Conservation (phyloP, 2,888 invertebrate genomes). For the Serripes groenlandicus region DNA sequence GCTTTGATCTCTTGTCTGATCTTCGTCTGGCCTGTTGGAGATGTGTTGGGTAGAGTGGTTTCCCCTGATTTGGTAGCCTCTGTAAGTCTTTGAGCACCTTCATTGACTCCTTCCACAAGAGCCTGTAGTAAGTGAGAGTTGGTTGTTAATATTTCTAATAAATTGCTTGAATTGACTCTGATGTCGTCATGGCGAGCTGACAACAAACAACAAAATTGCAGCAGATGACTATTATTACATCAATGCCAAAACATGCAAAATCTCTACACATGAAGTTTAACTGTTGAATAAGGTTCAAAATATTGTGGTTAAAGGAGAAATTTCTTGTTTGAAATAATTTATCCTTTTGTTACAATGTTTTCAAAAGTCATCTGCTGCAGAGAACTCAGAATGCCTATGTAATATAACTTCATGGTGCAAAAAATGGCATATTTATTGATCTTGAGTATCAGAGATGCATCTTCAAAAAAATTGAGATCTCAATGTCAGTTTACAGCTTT, state of each 20-base stretch:
- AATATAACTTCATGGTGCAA: too few relatives aligned
- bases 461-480: too few relatives aligned
- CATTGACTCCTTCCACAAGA: slow-evolving; percentile 73
- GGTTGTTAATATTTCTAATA: neutral
- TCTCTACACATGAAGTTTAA: neutral
- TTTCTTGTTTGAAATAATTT: neutral
- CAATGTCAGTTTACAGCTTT: too few relatives aligned
- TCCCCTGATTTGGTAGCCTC: slow-evolving; percentile 81
- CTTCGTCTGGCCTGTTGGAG: slow-evolving; percentile 82
- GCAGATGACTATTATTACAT: too few relatives aligned
- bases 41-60: slow-evolving; percentile 79
- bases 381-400: too few relatives aligned
- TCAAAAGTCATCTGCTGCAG: too few relatives aligned
- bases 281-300: neutral
- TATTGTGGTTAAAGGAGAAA: neutral
- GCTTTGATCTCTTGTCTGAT: slow-evolving; percentile 81
- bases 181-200: too few relatives aligned
- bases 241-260: neutral
- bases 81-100: slow-evolving; percentile 79
- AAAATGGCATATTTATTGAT: too few relatives aligned
- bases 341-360: neutral
- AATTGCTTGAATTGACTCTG: too few relatives aligned
- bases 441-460: too few relatives aligned
- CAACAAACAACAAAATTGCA: too few relatives aligned
- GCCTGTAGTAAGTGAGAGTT: slow-evolving; percentile 62